Evolutionary conservation across 1,140 invertebrate genomes (phyloP), one percentile per base, ranked within the genome.

Genomic region (Sinella curviseta): DNA sequence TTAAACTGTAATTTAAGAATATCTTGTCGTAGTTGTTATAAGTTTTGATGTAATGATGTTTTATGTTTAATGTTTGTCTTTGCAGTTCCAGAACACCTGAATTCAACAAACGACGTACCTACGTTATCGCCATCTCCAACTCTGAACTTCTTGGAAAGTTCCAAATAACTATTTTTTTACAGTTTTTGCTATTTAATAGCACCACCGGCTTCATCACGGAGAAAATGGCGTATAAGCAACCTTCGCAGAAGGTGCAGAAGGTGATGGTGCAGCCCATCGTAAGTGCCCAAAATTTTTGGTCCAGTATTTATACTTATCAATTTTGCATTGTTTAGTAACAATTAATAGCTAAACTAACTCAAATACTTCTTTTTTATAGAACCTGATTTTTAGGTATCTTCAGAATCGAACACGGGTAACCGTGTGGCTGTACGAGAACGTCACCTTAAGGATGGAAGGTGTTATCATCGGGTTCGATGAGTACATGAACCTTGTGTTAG

Each of bases 401-500:
- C 96, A 99, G 89, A 96, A 95, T 85, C 90, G 97, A 82, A 95
- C 97, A 60, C 89, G 95, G 85, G 96, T 99, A n/a, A 95, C 97
- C 89, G 95, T 99, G 76, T 99, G 97, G 97, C 88, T 99, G 14
- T 99, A 97, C 86, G 97, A 99, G 87, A 98, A 99, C 86, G 91
- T 97, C 77, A 96, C 95, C 85, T 87, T 97, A 55, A 90, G 97
- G 74, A 97, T 98, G 84, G 98, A 99, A 88, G 98, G 98, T 73
- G 95, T 97, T 89, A 99, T 99, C 85, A 93, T 96, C 86, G 98
- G 98, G 4, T 99, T 99, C 87, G 98, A 99, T 87, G 98, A 99
- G 88, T 99, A 99, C 89, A 99, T 99, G 98, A 99, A 99, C 86
- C 89, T 99, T 78, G 97, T 99, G 28, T 88, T 99, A 85, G 97